These are phyloP conservation scores for Phortica variegata DNA, from an alignment of 1,140 invertebrate genomes.

Conservation along the genomic window DNA sequence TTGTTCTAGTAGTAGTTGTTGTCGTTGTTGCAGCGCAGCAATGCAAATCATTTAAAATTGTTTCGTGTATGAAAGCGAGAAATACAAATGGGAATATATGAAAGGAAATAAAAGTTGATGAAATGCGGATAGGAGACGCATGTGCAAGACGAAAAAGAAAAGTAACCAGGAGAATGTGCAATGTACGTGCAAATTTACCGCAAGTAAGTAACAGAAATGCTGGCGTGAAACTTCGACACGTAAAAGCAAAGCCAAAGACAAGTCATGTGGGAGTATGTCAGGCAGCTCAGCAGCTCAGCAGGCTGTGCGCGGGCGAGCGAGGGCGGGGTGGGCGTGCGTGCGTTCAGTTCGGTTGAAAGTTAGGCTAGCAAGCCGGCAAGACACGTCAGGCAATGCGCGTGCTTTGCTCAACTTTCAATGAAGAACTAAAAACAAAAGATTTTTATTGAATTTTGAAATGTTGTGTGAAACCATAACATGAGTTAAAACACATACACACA, in stretches of 20 bases:
- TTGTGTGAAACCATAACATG: slow-evolving; percentile 7
- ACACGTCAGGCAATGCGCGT: slow-evolving; percentile 38
- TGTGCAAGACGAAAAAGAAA: too few species aligned
- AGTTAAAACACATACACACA: not conserved
- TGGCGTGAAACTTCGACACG: too few species aligned
- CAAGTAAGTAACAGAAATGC: slow-evolving; percentile 22
- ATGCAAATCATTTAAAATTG: too few species aligned
- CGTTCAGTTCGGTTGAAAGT: too few species aligned
- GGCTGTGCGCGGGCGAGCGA: slow-evolving; percentile 28
- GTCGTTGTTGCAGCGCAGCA: too few species aligned
- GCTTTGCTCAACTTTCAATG: too few species aligned
- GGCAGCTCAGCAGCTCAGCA: not conserved
- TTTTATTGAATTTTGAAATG: slow-evolving; percentile 51
- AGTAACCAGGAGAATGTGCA: slow-evolving; percentile 41
- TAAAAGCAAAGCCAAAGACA: not conserved
- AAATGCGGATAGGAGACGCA: too few species aligned
- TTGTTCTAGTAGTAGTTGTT: too few species aligned
- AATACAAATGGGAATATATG: too few species aligned
- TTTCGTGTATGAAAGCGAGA: too few species aligned
- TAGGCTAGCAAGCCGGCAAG: too few species aligned
- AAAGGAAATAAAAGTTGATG: too few species aligned
- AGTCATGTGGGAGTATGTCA: not conserved
- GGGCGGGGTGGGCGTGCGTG: slow-evolving; percentile 34
- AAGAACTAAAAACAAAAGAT: slow-evolving; percentile 44
- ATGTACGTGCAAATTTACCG: slow-evolving; percentile 49